A percentile compares a stretch with the other conserved stretches of the same genome.
Conservation (phyloP, 2,113 vertebrate species). For the Sinocyclocheilus anophthalmus region DNA sequence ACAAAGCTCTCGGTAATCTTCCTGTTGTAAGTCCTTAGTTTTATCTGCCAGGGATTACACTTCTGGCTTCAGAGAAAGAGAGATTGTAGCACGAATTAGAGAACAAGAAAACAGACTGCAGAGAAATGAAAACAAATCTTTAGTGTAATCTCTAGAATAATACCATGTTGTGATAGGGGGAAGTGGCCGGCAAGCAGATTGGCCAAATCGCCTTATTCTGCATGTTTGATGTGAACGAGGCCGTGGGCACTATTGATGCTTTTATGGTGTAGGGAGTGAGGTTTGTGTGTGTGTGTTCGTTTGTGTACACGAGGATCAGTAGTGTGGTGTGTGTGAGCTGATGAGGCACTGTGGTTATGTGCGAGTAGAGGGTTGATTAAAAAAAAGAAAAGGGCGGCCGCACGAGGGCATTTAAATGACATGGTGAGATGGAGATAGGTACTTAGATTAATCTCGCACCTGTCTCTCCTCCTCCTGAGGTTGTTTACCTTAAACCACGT, state of each 20-base stretch:
- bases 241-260: not conserved
- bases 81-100: slow-evolving; percentile 36
- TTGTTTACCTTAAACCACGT: slow-evolving; percentile 72
- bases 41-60: slow-evolving; percentile 80
- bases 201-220: slow-evolving; percentile 78
- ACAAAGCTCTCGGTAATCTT: slow-evolving; percentile 80
- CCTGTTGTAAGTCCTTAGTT: slow-evolving; percentile 80
- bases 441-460: slow-evolving; percentile 82
- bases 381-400: too few species aligned
- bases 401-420: slow-evolving; percentile 54
- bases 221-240: slow-evolving; percentile 72
- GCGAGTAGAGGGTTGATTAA: slow-evolving; percentile 14
- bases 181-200: slow-evolving; percentile 73
- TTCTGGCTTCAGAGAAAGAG: slow-evolving; percentile 61
- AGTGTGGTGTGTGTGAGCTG: not conserved
- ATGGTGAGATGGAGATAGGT: slow-evolving; percentile 69
- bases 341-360: not conserved
- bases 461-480: slow-evolving; percentile 67
- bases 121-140: slow-evolving; percentile 79
- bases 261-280: not conserved
- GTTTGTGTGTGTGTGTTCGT: not conserved
- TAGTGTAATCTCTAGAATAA: slow-evolving; percentile 74
- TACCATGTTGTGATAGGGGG: slow-evolving; percentile 75
- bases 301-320: slow-evolving; percentile 4
- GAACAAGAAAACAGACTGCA: slow-evolving; percentile 57